Evolutionary conservation across 2,113 vertebrate genomes (phyloP).

Genomic region (Columbina picui): DNA sequence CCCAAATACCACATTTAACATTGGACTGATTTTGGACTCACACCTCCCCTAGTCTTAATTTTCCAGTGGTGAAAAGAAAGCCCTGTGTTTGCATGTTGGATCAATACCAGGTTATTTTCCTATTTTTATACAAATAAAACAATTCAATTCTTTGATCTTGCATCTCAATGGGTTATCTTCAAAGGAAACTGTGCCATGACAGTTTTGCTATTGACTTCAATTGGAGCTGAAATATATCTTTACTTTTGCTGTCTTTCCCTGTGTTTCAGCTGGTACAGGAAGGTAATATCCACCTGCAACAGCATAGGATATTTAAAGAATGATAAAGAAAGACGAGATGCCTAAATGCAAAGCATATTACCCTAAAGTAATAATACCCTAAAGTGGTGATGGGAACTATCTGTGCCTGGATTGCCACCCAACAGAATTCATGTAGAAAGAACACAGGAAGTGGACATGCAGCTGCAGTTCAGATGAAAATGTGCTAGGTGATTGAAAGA

Average conservation of each 20-base stretch:
- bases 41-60: not conserved
- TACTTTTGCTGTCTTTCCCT: not conserved
- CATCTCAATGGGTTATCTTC: not conserved
- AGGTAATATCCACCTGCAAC: not conserved
- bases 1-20: not conserved
- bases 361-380: not conserved
- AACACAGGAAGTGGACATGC: not conserved
- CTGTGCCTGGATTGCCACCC: slow-evolving; percentile 17
- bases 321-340: not conserved
- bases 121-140: not conserved
- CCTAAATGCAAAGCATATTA: not conserved
- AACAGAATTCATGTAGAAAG: not conserved
- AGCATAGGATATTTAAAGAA: not conserved
- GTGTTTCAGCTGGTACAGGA: not conserved
- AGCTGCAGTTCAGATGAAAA: not conserved
- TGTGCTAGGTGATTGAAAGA: not conserved
- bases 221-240: not conserved
- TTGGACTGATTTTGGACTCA: not conserved
- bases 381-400: not conserved
- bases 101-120: not conserved
- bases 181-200: not conserved
- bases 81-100: not conserved
- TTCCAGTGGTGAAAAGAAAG: not conserved
- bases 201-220: not conserved
- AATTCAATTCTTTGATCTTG: not conserved